Conservation (phyloP, 2,888 invertebrate genomes). For the Neelides folsomi region DNA sequence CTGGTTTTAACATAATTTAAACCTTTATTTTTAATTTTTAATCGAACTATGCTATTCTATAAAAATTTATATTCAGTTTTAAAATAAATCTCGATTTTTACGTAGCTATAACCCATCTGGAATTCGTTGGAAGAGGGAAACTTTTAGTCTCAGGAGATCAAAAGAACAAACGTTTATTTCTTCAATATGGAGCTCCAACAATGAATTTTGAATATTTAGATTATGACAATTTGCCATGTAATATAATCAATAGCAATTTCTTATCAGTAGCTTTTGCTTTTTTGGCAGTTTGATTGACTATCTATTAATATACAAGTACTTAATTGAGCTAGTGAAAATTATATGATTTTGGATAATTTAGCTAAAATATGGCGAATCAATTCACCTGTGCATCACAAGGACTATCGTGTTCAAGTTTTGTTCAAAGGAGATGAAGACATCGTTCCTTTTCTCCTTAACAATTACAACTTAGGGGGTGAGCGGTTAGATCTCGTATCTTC, state of each 20-base stretch:
- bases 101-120: conserved; percentile 23
- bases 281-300: too few relatives aligned
- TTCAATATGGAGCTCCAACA: conserved; percentile 25
- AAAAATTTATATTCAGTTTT: background rate
- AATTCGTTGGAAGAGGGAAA: conserved; percentile 22
- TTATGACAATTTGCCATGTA: background rate
- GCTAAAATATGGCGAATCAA: conserved; percentile 23
- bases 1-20: too few relatives aligned
- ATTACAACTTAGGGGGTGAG: conserved; percentile 23
- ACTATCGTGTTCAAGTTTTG: conserved; percentile 24
- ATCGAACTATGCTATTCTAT: background rate
- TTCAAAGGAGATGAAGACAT: conserved; percentile 10
- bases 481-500: conserved; percentile 21
- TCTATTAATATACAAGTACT: too few relatives aligned
- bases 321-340: too few relatives aligned
- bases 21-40: too few relatives aligned
- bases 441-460: conserved; percentile 18
- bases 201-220: conserved; percentile 26
- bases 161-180: conserved; percentile 15
- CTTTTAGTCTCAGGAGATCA: conserved; percentile 22
- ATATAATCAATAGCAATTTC: background rate
- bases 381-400: conserved; percentile 20
- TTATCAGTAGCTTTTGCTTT: too few relatives aligned
- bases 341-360: conserved; percentile 8
- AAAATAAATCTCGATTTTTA: too few relatives aligned